Evolutionary conservation across 2,888 invertebrate genomes (phyloP).

Genomic region (Lucinisca nassula): DNA sequence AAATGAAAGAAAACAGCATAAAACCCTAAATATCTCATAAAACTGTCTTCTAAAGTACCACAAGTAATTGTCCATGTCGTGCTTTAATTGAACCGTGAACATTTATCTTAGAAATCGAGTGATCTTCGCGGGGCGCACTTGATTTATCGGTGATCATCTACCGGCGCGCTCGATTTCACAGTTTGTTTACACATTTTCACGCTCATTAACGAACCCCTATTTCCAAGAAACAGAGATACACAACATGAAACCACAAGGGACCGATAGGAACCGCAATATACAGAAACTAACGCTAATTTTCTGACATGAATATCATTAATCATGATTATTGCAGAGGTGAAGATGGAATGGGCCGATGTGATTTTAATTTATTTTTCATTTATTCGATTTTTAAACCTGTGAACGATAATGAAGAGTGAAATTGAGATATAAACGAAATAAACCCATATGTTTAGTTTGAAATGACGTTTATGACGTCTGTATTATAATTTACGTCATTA

Average conservation of each 20-base stretch:
- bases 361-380: constrained; percentile 22
- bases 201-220: constrained; percentile 63
- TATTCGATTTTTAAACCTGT: not conserved
- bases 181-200: constrained; percentile 74
- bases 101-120: constrained; percentile 45
- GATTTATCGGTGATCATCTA: constrained; percentile 67
- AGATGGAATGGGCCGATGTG: not conserved
- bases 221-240: not conserved
- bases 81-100: constrained; percentile 62
- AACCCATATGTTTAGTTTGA: not conserved
- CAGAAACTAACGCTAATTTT: constrained; percentile 53
- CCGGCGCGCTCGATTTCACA: constrained; percentile 69
- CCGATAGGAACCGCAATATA: constrained; percentile 25
- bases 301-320: constrained; percentile 50
- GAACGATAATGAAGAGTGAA: not conserved
- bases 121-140: constrained; percentile 60
- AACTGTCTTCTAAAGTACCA: constrained; percentile 49
- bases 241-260: constrained; percentile 40
- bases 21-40: constrained; percentile 45
- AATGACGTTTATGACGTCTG: not conserved
- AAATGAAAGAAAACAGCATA: not conserved
- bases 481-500: not conserved
- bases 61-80: constrained; percentile 62
- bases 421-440: not conserved
- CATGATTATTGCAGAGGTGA: constrained; percentile 18